Evolutionary conservation across 2,888 invertebrate species (phyloP).

Genomic region (Linnaemya vulpina): DNA sequence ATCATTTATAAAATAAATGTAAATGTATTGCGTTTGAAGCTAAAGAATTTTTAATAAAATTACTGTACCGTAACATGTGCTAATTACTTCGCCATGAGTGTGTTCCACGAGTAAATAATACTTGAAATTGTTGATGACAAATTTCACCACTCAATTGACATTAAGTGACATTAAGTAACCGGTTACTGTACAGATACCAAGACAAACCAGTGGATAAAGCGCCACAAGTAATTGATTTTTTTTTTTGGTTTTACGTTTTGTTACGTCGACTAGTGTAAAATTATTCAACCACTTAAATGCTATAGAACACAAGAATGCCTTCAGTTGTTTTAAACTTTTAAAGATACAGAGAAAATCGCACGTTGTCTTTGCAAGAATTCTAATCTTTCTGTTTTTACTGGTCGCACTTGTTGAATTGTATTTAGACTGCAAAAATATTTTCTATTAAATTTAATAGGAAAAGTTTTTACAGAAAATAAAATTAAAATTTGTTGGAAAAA

Average conservation of each 20-base stretch:
- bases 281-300: constrained; percentile 39
- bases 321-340: constrained; percentile 39
- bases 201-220: constrained; percentile 30
- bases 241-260: background rate
- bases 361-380: constrained; percentile 25
- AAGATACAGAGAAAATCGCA: constrained; percentile 3
- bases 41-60: background rate
- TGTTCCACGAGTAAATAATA: background rate
- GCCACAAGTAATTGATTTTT: constrained; percentile 26
- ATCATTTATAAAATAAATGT: background rate
- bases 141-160: constrained; percentile 32
- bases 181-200: constrained; percentile 22
- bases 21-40: background rate
- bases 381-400: constrained; percentile 15
- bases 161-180: constrained; percentile 43
- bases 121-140: constrained; percentile 32
- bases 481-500: background rate
- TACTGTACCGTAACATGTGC: background rate
- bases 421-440: constrained; percentile 51
- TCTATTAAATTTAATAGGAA: constrained; percentile 56
- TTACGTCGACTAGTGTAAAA: constrained; percentile 33
- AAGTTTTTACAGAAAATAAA: constrained; percentile 14
- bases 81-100: constrained; percentile 34
- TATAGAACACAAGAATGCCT: constrained; percentile 12
- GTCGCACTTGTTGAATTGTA: constrained; percentile 50